Evolutionary conservation across 2,888 invertebrate genomes (phyloP).

Genomic region (Hoplodrina ambigua): DNA sequence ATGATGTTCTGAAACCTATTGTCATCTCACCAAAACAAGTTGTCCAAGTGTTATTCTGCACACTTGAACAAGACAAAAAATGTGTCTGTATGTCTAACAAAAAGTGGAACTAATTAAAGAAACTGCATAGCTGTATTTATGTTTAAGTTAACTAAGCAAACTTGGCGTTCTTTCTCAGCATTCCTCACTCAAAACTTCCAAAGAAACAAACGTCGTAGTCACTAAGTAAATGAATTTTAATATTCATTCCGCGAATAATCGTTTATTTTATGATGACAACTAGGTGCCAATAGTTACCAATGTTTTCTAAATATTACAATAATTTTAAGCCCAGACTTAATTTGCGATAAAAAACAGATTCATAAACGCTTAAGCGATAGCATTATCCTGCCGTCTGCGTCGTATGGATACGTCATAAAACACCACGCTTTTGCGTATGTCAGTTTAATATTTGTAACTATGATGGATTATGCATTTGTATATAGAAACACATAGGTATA

Average conservation of each 20-base stretch:
- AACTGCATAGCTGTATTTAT: not conserved
- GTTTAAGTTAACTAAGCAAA: not conserved
- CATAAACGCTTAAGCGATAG: not conserved
- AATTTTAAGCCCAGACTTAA: not conserved
- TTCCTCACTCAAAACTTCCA: not conserved
- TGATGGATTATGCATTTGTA: no score
- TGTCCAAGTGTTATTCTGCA: no score
- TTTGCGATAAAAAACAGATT: conserved; percentile 8
- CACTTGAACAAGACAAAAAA: no score
- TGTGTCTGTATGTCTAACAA: no score
- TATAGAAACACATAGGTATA: no score
- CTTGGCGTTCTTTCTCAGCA: not conserved
- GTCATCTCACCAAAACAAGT: no score
- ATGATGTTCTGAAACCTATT: no score
- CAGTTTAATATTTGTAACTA: no score
- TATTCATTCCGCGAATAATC: not conserved
- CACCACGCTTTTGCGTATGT: not conserved
- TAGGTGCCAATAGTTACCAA: not conserved
- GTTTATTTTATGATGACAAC: conserved; percentile 1
- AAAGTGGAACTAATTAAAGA: not conserved
- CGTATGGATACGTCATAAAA: not conserved
- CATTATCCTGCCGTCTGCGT: not conserved
- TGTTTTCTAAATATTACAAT: not conserved
- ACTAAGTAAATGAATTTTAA: not conserved
- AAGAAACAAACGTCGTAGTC: conserved; percentile 5